phyloP scores from a whole-genome alignment of 1,140 invertebrate genomes.

The Zophobas morio region DNA sequence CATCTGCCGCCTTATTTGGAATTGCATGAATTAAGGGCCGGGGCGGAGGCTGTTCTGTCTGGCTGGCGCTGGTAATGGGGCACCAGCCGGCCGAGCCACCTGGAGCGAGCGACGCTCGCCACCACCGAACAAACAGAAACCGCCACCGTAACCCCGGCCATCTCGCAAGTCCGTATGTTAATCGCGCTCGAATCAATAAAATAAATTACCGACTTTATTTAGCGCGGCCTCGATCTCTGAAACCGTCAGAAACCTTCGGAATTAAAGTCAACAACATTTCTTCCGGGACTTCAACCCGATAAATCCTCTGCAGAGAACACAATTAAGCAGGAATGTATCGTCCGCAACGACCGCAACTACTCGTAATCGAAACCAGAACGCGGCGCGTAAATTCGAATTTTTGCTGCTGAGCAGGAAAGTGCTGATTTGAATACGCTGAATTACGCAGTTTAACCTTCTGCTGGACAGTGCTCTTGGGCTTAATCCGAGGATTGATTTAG shows the following conservation, averaged over 20 bases:
- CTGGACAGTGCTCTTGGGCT: neutral
- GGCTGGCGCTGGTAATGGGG: conserved; percentile 18
- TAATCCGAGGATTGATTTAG: too few species aligned
- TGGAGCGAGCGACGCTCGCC: too few species aligned
- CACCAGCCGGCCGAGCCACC: too few species aligned
- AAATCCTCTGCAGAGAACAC: conserved; percentile 34
- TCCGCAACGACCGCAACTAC: conserved; percentile 31
- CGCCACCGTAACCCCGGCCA: too few species aligned
- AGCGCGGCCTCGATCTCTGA: conserved; percentile 31
- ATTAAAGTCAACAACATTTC: conserved; percentile 34
- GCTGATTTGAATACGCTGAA: too few species aligned
- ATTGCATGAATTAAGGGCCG: conserved; percentile 31
- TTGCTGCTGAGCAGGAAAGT: neutral
- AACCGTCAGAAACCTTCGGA: conserved; percentile 35
- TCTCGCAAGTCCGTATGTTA: conserved; percentile 1
- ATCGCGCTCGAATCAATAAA: conserved; percentile 34
- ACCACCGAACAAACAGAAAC: too few species aligned
- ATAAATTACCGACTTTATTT: conserved; percentile 35
- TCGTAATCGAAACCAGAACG: conserved; percentile 35
- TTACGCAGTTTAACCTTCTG: neutral
- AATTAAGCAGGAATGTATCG: conserved; percentile 40
- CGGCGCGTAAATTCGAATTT: conserved; percentile 28
- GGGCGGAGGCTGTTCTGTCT: conserved; percentile 27
- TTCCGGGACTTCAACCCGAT: conserved; percentile 39
- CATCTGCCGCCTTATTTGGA: conserved; percentile 37